Base-by-base conservation (phyloP, 2,888 invertebrate genomes). In the Phaonia tiefii region DNA sequence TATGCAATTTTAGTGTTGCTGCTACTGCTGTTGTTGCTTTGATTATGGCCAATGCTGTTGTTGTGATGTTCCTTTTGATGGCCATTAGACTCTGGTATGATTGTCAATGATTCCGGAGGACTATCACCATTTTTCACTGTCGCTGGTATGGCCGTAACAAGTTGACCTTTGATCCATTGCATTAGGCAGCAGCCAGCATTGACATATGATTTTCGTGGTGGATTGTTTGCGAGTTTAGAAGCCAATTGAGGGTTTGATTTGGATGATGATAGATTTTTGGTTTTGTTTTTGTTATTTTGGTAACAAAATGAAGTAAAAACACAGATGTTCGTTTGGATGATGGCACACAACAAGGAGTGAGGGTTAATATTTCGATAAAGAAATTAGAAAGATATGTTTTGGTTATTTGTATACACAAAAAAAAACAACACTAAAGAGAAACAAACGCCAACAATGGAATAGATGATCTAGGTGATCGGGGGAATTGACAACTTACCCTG, bases 131-230 rank as follows among this genome's bases (percentile, higher is more conserved):
- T 87, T 87, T 90, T 88, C 73, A 90, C 87, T 80, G 88, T 90
- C 56, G 89, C 89, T 83, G 90, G 90, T 85, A 90, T 89, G 84
- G 90, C 90, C 79, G 90, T 91, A 83, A 90, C 90, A 73, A 90
- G 87, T 89, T 90, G 90, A 83, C 90, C 90, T 81, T 76, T 73
- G 17, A 15, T 26, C 20, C 25, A 69, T n/a, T n/a, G n/a, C n/a
- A n/a, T n/a, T n/a, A 46, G 51, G 20, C 60, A 37, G 25, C 26
- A 60, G 37, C 42, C 8, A 31, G 58, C 26, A 39, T n/a, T n/a
- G n/a, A n/a, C n/a, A n/a, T n/a, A 42, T 39, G 26, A 63, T 75
- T 80, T 56, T n/a, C 67, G 66, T 79, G 78, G 74, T 75, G 54
- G 74, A 78, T 67, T 37, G 37, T 58, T 58, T 58, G 4, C 13